Conservation (phyloP, 2,888 invertebrate species). For the Tetanocera ferruginea region DNA sequence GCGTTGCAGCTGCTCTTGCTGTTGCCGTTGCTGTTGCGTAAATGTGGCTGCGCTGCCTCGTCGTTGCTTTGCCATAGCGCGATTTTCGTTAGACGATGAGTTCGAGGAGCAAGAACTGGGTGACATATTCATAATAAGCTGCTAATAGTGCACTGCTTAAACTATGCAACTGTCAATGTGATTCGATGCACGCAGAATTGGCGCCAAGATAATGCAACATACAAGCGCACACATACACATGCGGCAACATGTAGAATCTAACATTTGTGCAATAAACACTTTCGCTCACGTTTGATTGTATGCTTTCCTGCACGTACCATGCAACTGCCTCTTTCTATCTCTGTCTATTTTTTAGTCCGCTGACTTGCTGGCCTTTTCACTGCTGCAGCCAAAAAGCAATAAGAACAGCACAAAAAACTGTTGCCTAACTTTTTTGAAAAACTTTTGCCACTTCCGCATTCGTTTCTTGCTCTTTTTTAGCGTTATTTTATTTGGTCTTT, state of each 20-base stretch:
- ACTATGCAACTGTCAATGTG: neutral
- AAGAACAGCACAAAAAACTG: constrained; percentile 19
- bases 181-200: neutral
- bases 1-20: neutral
- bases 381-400: neutral
- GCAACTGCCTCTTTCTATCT: neutral
- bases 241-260: neutral
- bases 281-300: neutral
- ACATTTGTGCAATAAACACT: constrained; percentile 20
- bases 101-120: constrained; percentile 49
- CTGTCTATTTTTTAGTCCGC: neutral
- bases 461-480: constrained; percentile 48
- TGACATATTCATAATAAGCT: constrained; percentile 41
- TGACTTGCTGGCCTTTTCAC: neutral
- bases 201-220: neutral
- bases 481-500: constrained; percentile 50
- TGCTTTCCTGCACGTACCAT: too few relatives aligned
- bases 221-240: neutral
- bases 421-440: constrained; percentile 11
- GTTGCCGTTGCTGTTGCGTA: constrained; percentile 7
- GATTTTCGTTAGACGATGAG: constrained; percentile 31
- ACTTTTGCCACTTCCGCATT: constrained; percentile 53
- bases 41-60: constrained; percentile 11
- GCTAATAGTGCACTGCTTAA: neutral
- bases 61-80: constrained; percentile 8